Base-by-base conservation (phyloP, 2,888 invertebrate species). In the Philonicus albiceps region DNA sequence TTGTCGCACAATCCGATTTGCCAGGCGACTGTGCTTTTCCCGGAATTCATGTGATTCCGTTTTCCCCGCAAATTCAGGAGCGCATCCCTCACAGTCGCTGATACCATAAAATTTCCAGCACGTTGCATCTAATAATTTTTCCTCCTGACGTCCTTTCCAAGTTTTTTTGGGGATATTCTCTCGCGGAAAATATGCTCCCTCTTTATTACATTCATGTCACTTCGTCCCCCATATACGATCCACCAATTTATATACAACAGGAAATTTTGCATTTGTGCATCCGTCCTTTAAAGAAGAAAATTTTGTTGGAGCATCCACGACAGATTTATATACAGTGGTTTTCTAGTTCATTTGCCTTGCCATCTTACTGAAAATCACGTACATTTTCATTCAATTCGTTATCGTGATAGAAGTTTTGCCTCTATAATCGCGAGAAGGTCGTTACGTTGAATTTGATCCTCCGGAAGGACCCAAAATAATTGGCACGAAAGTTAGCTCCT, bases 241-340 rank as follows among this genome's bases (percentile, higher is more conserved):
- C 34, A 3, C n/a, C 31, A 34, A 74, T 74, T 31, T 34, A 74
- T 31, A 31, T 31, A 31, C 31, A 31, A 74, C 74, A 74, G 31
- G 19, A 31, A 74, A 74, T 34, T 74, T 74, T 74, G 34, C 31
- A 74, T 74, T 74, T n/a, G 34, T 74, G 74, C 76, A 76, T 76
- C 37, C n/a, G 40, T 13, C n/a, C 34, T 76, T 40, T 19, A 13
- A 11, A 13, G 2, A 76, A 40, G 37, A 40, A 76, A 76, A 76
- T 76, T 76, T n/a, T 76, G 43, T 76, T 19, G 22, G 64, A 19
- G 13, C 13, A 40, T 19, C 19, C n/a, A 43, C 8, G 22, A 13
- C n/a, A 19, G 37, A 76, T 76, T 76, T 76, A 75, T 19, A 75
- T 19, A 19, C 11, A 34, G 34, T 76, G 34, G 34, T 74, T 74